phyloP scores from a whole-genome alignment of 92 coral and sea anemone species.

The Palythoa grandis region DNA sequence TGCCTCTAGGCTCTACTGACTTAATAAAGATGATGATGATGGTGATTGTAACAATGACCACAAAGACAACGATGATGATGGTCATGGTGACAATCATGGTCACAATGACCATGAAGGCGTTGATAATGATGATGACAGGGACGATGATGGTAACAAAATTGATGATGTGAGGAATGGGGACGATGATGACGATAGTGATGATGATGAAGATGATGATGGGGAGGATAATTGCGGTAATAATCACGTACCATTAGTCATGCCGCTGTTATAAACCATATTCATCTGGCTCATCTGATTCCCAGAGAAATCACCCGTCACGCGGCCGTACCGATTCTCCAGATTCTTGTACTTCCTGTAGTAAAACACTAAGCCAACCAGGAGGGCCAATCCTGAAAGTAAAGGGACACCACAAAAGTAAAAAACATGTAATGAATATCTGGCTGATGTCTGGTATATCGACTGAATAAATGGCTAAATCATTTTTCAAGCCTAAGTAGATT shows the following conservation, averaged over 20 bases:
- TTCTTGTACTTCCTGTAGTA: slow-evolving; percentile 47
- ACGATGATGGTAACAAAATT: too few relatives aligned
- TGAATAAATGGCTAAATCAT: too few relatives aligned
- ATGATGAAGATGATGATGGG: background rate
- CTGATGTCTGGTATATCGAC: too few relatives aligned
- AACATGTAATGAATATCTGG: too few relatives aligned
- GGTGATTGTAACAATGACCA: too few relatives aligned
- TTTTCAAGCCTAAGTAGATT: too few relatives aligned
- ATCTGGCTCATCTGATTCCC: background rate
- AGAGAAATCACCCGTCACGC: slow-evolving; percentile 21
- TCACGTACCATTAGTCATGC: slow-evolving; percentile 20
- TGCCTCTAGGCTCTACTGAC: too few relatives aligned
- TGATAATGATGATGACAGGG: background rate
- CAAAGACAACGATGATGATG: too few relatives aligned
- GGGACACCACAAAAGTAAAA: background rate
- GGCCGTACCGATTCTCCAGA: slow-evolving; percentile 29
- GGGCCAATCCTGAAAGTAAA: slow-evolving; percentile 15
- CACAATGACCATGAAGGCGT: background rate
- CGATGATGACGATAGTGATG: background rate
- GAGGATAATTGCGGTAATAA: background rate
- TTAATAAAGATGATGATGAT: too few relatives aligned
- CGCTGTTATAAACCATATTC: slow-evolving; percentile 18
- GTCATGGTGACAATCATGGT: too few relatives aligned
- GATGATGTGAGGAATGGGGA: too few relatives aligned
- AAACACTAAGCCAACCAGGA: slow-evolving; percentile 31